Base-by-base conservation (phyloP, 1,140 invertebrate genomes). In the Aphidius gifuensis region DNA sequence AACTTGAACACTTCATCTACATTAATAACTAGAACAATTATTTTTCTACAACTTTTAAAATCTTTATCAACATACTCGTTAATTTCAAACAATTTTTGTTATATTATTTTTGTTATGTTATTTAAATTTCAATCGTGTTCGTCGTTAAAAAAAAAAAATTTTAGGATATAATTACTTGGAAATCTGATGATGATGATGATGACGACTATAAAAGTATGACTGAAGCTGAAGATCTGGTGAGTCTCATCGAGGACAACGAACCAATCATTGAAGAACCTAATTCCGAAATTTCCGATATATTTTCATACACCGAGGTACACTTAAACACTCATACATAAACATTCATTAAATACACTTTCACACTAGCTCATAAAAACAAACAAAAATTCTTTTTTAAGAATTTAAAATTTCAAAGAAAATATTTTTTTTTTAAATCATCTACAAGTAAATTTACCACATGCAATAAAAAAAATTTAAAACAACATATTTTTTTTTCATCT, bases 131-230 rank as follows among this genome's bases (percentile, higher is more conserved):
- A 8, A 21, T 63, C 54, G 16, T 56, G 38, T 48, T 56, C 44
- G 60, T 23, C 51, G 45, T 49, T 62, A 54, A 48, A 57, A 16
- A 16, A 62, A 47, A 46, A 62, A 7, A 23, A 50, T 54, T 66
- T 65, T 32, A 32, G 23, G 23, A 32, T 32, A 32, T 32, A 32
- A 1, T 32, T 32, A 32, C 23, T 32, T 32, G 23, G 23, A 66
- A 64, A 58, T 69, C 80, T 48, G 74, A 83, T 64, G 75, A 83
- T 57, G 79, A 78, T 68, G 81, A 81, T 66, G 72, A 80, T 64
- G 79, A 84, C 67, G 79, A 78, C 68, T 80, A 80, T 66, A 74
- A 80, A 65, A 78, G 83, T 67, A 76, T 78, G 57, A 64, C 64
- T 39, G 66, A 71, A 69, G 80, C 82, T 55, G 72, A 80, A 9